Evolutionary conservation across 2,113 vertebrate species (phyloP), one percentile per base, ranked within the genome.

Genomic region (Hypocryptadius cinnamomeus): DNA sequence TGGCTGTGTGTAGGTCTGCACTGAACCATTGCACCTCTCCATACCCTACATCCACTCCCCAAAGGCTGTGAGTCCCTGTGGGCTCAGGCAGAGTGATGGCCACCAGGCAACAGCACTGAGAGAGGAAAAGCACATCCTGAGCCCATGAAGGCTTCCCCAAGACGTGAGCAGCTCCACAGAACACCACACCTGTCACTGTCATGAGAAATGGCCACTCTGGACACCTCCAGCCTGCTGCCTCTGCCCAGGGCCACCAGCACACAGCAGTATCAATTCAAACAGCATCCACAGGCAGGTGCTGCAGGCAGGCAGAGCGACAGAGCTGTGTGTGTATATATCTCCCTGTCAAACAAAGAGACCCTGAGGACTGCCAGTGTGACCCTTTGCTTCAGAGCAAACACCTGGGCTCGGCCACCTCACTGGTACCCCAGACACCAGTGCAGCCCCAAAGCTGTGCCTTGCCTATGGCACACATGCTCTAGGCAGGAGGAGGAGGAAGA

Each of bases 41-140:
- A 2, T 4, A 77, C 11, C 9, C n/a, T 44, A 28, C 33, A 64
- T 7, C 53, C 1, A 1, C 30, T 28, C 20, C 9, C 3, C 53
- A 65, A 61, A 66, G n/a, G 30, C 72, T 73, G 44, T 2, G 30
- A 86, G 40, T 59, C 39, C 73, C 78, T 50, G 4, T 0, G 0
- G 37, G 37, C n/a, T 53, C 0, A 0, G 48, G 37, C 7, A 11
- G 65, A 84, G 39, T 0, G 1, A 65, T 0, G 0, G 24, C 50
- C n/a, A 79, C 8, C 35, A 79, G 33, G 31, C 33, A 85, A 60
- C 39, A 59, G 59, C 76, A 83, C 1, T 50, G 35, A 48, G 27
- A 68, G 44, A 69, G 77, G 22, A 69, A 71, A 83, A 73, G 31
- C 60, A 66, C 51, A 33, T 0, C 2, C 39, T 71, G 70, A 84